Evolutionary conservation across 1,140 invertebrate species (phyloP).

Genomic region (Dendrolimus punctatus): DNA sequence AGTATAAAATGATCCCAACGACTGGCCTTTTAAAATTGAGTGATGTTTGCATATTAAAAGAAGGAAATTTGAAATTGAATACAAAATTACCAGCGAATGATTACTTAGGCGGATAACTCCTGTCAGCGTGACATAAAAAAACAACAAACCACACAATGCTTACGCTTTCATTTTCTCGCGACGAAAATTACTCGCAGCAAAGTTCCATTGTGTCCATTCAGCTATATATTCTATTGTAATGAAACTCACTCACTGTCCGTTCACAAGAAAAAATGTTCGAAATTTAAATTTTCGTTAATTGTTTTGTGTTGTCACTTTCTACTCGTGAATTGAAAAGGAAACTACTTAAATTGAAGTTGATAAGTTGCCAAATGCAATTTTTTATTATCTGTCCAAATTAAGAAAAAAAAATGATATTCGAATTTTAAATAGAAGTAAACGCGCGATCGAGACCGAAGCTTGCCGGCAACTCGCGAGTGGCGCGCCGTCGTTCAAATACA

Average conservation of each 20-base stretch:
- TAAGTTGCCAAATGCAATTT: neutral
- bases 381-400: slow-evolving; percentile 10
- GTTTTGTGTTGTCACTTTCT: too few species aligned
- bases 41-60: too few species aligned
- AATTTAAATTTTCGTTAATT: neutral
- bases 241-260: slow-evolving; percentile 32
- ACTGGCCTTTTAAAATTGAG: neutral
- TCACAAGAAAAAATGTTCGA: slow-evolving; percentile 17
- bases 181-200: slow-evolving; percentile 46
- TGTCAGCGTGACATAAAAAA: slow-evolving; percentile 5
- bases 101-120: neutral
- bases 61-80: too few species aligned
- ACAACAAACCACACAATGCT: slow-evolving; percentile 41
- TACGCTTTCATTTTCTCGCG: slow-evolving; percentile 63
- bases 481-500: slow-evolving; percentile 32
- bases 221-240: slow-evolving; percentile 25
- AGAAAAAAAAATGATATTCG: slow-evolving; percentile 25
- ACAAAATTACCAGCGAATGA: neutral
- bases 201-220: slow-evolving; percentile 46
- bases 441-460: slow-evolving; percentile 60
- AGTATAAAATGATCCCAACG: neutral
- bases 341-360: too few species aligned
- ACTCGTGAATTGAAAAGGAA: too few species aligned
- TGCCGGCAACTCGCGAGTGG: slow-evolving; percentile 51
- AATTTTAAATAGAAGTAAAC: slow-evolving; percentile 41